Percentiles rank a stretch among this genome's conserved stretches.
Evolutionary conservation across 2,797 vertebrate species (phyloP).

Genomic region (Oreonectes daqikongensis): DNA sequence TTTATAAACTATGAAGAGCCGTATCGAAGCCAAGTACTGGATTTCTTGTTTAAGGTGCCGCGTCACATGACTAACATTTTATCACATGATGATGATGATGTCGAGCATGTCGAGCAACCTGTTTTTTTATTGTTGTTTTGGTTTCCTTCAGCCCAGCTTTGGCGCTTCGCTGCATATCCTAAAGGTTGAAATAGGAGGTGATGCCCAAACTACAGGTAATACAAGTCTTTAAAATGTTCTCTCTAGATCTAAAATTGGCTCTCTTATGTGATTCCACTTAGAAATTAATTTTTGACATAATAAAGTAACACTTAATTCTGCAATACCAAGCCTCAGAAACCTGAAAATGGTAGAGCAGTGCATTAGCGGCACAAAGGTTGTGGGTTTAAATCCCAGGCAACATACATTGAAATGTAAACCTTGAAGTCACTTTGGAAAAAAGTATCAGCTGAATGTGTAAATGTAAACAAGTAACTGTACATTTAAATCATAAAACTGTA

Average conservation of each 20-base stretch:
- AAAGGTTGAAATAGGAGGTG: constrained; percentile 98
- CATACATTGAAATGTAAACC: no score
- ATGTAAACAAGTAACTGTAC: no score
- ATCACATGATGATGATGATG: background rate
- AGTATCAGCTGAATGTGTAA: no score
- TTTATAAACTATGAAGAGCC: constrained; percentile 92
- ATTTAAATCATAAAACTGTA: no score
- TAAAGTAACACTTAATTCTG: no score
- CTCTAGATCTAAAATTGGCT: background rate
- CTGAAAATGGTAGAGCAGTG: no score
- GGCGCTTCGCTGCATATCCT: constrained; percentile 93
- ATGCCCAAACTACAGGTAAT: constrained; percentile 95
- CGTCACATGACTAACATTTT: background rate
- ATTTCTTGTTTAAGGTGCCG: constrained; percentile 93
- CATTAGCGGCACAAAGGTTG: no score
- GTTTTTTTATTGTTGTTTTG: background rate
- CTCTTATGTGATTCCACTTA: no score
- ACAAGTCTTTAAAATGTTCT: constrained; percentile 79
- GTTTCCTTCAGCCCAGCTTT: constrained; percentile 85
- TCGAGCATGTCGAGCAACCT: background rate
- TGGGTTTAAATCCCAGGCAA: no score
- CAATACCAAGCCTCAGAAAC: no score
- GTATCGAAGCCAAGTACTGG: constrained; percentile 88
- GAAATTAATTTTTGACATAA: no score
- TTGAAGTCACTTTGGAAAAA: no score